These are phyloP conservation scores for Crotalus adamanteus DNA, from an alignment of 2,797 vertebrate genomes.

Conservation along the genomic window DNA sequence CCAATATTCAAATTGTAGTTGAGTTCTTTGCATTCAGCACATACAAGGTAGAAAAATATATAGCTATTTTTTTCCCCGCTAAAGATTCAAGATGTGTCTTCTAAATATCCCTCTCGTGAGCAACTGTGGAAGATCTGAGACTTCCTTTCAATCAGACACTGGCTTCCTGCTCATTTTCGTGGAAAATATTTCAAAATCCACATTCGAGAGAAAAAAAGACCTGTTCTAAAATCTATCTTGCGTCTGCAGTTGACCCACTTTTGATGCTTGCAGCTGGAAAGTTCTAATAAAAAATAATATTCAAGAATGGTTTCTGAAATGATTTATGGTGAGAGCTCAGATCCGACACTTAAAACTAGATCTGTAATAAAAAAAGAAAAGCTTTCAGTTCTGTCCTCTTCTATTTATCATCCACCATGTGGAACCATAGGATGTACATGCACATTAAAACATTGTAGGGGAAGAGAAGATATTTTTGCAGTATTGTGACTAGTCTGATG, in stretches of 20 bases:
- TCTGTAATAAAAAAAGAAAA: constrained; percentile 57
- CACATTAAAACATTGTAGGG: neutral
- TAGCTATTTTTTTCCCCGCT: neutral
- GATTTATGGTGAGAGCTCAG: constrained; percentile 62
- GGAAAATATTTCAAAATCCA: constrained; percentile 52
- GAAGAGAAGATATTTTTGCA: neutral
- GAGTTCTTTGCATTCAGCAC: neutral
- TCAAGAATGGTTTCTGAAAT: constrained; percentile 60
- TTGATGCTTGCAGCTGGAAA: constrained; percentile 56
- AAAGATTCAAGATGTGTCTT: neutral
- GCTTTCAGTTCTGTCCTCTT: constrained; percentile 60
- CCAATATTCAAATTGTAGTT: neutral
- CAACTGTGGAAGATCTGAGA: neutral
- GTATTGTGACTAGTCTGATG: too few species aligned
- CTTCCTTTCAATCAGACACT: neutral
- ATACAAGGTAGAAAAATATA: too few species aligned
- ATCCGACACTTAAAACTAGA: constrained; percentile 65
- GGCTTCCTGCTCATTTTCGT: constrained; percentile 31
- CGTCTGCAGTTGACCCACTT: constrained; percentile 63
- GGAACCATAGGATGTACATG: neutral
- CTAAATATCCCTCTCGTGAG: neutral
- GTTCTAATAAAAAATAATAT: constrained; percentile 49
- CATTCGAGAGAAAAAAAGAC: constrained; percentile 47
- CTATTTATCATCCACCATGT: neutral
- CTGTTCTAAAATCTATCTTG: constrained; percentile 49